Percentiles rank a stretch among this genome's conserved stretches.
Conservation (phyloP, 2,888 invertebrate species). For the Dorcus parallelipipedus region DNA sequence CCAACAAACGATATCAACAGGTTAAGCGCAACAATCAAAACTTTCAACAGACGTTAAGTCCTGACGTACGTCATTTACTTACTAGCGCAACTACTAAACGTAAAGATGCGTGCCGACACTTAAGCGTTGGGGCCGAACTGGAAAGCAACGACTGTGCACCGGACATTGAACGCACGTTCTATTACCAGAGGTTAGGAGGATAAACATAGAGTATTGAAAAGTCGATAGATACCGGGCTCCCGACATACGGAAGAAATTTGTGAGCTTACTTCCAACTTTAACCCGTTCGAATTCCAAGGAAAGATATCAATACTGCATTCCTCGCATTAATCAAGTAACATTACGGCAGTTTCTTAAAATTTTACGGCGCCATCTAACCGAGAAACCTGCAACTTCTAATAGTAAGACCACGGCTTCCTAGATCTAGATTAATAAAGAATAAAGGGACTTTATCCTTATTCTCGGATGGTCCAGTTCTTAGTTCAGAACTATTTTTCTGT, state of each 20-base stretch:
- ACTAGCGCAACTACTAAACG: too few species aligned
- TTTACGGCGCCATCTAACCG: too few species aligned
- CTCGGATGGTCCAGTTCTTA: too few species aligned
- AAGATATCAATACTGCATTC: slow-evolving; percentile 14
- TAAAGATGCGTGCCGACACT: too few species aligned
- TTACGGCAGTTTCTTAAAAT: too few species aligned
- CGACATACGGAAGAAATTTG: slow-evolving; percentile 12
- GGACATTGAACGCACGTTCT: slow-evolving; percentile 2
- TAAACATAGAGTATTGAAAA: slow-evolving; percentile 12
- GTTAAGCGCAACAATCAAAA: slow-evolving; percentile 21
- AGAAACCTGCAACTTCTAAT: too few species aligned
- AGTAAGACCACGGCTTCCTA: too few species aligned
- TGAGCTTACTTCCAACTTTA: slow-evolving; percentile 4
- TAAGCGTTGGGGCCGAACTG: too few species aligned
- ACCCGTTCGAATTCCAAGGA: neutral
- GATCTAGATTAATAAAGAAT: too few species aligned
- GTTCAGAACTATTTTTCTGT: too few species aligned
- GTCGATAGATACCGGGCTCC: slow-evolving; percentile 14
- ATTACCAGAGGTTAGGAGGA: slow-evolving; percentile 2
- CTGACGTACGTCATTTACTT: too few species aligned
- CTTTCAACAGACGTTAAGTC: neutral
- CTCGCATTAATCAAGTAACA: neutral
- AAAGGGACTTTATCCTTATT: too few species aligned
- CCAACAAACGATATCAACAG: slow-evolving; percentile 19
- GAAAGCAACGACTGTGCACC: neutral